Base-by-base conservation (phyloP, 1,140 invertebrate species). In the Psix sp. region DNA sequence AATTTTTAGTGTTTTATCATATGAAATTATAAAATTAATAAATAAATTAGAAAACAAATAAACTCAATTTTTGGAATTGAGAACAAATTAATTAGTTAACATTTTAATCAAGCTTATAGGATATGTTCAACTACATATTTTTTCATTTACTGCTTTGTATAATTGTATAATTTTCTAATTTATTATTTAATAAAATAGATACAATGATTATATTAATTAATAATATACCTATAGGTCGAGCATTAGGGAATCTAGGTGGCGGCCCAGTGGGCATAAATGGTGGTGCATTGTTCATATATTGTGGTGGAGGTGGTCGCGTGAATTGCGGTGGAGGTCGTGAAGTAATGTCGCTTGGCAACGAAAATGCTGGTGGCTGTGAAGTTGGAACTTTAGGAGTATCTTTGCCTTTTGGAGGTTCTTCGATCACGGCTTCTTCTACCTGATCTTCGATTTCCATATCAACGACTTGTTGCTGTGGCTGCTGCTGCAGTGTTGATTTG, bases 391-490 rank as follows among this genome's bases (percentile, higher is more conserved):
- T 40, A 43, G 11, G 13, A 68, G n/a, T 20, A 17, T 16, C 70
- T 46, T 48, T 63, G 6, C 16, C 52, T 42, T 33, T 80, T 13
- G 40, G 77, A 70, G 78, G 51, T n/a, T 85, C 80, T 15, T 86
- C 86, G 18, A 87, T 87, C 0, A 84, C 74, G 0, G 77, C 72
- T 16, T 86, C 86, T 10, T 87, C 86, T 0, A 77, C 79, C 6
- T 88, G 86, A 62, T 88, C 85, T 11, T 88, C 87, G 10, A 88
- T 86, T 21, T 88, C 87, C 87, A 88, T 88, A 17, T 88, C 87
- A 0, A 87, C 85, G 0, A 82, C 80, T 36, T 82, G 85, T 11
- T 45, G 78, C 0, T 14, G 57, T 2, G n/a, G 24, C 7, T 67
- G 29, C 0, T 42, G n/a, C 16, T 2, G 18, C 2, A n/a, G n/a